Conservation (phyloP, 2,113 vertebrate genomes). For the Pipra filicauda region DNA sequence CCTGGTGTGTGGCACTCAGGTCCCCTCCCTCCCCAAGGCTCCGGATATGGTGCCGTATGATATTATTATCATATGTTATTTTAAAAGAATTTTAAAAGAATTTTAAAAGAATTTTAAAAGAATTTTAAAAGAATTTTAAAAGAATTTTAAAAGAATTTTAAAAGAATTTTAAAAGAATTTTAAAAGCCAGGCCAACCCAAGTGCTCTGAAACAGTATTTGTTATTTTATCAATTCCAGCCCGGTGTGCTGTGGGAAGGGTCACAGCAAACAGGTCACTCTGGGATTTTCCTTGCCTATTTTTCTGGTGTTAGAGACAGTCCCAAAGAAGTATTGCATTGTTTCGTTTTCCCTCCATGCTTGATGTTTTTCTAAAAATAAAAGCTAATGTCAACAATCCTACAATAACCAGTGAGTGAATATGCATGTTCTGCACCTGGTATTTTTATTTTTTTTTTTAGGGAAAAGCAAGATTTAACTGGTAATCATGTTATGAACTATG, state of each 20-base stretch:
- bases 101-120: background rate
- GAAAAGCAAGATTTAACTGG: background rate
- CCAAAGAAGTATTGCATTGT: background rate
- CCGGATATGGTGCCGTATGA: rapidly evolving
- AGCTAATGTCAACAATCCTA: background rate
- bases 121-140: background rate
- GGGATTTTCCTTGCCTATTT: background rate
- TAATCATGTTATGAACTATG: background rate
- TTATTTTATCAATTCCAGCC: background rate
- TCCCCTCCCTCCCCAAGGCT: background rate
- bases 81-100: background rate
- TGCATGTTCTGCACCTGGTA: background rate
- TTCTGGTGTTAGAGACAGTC: background rate
- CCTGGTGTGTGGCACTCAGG: rapidly evolving
- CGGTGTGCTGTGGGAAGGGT: background rate
- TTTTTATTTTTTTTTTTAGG: background rate
- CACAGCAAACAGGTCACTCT: background rate
- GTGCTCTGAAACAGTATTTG: background rate
- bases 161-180: background rate
- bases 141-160: too few relatives aligned
- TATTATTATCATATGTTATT: background rate
- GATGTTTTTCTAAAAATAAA: background rate
- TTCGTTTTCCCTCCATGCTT: background rate
- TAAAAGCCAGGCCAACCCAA: background rate
- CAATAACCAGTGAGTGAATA: background rate